Conservation (phyloP, 1,140 invertebrate species). For the Aphis craccivora region DNA sequence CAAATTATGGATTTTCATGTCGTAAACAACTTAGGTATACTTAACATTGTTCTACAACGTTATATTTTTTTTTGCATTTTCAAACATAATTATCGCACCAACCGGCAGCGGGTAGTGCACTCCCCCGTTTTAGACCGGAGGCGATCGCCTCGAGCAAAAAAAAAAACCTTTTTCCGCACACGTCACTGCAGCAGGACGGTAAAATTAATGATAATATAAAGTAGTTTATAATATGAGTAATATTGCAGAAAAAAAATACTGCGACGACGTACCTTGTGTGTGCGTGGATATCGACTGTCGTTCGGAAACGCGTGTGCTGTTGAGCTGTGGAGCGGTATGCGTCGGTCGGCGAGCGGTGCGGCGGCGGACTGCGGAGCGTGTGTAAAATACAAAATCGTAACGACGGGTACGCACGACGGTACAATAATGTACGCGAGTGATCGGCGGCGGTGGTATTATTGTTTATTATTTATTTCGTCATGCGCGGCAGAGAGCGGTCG, state of each 20-base stretch:
- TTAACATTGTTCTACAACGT: no score
- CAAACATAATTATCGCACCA: not conserved
- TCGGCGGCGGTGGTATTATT: slow-evolving; percentile 3
- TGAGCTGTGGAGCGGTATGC: not conserved
- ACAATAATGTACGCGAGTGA: not conserved
- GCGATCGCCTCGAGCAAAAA: no score
- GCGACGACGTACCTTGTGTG: not conserved
- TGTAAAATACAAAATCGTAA: no score
- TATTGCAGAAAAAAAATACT: not conserved
- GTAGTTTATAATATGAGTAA: no score
- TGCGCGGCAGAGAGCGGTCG: slow-evolving; percentile 27
- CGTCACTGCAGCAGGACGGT: not conserved
- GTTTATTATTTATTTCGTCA: slow-evolving; percentile 26
- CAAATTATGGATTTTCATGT: not conserved
- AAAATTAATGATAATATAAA: no score
- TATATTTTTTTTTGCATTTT: not conserved
- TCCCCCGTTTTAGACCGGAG: no score
- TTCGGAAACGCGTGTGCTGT: not conserved
- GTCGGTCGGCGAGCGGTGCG: not conserved
- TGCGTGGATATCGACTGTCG: not conserved
- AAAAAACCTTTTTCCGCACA: no score
- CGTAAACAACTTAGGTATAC: no score
- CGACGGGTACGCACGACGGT: not conserved
- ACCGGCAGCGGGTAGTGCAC: no score
- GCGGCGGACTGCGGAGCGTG: not conserved